Percentiles rank a stretch among this genome's conserved stretches.
Evolutionary conservation across 2,797 vertebrate species (phyloP).

Genomic region (Sciaenops ocellatus): DNA sequence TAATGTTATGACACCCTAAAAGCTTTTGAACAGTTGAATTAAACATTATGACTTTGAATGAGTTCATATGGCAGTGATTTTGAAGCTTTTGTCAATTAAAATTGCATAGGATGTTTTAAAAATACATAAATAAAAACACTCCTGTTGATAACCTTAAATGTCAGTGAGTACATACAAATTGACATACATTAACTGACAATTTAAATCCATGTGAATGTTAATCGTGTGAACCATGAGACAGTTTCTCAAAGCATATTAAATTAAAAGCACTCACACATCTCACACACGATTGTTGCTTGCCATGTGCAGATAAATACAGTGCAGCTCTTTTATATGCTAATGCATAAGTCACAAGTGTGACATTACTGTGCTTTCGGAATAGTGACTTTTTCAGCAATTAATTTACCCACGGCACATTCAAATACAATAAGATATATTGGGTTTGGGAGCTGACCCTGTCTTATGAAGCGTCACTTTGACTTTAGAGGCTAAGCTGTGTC

Average conservation of each 20-base stretch:
- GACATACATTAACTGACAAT: not conserved
- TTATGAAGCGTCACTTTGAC: slow-evolving; percentile 26
- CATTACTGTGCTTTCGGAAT: not conserved
- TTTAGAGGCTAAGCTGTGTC: slow-evolving; percentile 20
- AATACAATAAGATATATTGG: not conserved
- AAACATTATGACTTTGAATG: not conserved
- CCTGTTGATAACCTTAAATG: not conserved
- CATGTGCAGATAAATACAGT: not conserved
- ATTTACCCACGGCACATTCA: not conserved
- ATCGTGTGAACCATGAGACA: not conserved
- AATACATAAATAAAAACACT: no score
- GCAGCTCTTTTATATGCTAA: not conserved
- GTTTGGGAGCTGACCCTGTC: not conserved
- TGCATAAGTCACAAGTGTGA: not conserved
- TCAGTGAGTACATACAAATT: slow-evolving; percentile 3
- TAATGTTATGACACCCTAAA: not conserved
- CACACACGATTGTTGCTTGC: not conserved
- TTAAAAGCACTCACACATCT: not conserved
- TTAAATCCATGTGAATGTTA: not conserved
- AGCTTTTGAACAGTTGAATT: not conserved
- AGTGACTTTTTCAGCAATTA: not conserved
- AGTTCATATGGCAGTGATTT: not conserved
- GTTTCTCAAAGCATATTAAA: not conserved
- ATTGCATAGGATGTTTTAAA: not conserved
- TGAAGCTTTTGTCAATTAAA: not conserved